These are phyloP conservation scores for Montipora capricornis DNA, from an alignment of 64 coral and sea anemone genomes.

Conservation along the genomic window DNA sequence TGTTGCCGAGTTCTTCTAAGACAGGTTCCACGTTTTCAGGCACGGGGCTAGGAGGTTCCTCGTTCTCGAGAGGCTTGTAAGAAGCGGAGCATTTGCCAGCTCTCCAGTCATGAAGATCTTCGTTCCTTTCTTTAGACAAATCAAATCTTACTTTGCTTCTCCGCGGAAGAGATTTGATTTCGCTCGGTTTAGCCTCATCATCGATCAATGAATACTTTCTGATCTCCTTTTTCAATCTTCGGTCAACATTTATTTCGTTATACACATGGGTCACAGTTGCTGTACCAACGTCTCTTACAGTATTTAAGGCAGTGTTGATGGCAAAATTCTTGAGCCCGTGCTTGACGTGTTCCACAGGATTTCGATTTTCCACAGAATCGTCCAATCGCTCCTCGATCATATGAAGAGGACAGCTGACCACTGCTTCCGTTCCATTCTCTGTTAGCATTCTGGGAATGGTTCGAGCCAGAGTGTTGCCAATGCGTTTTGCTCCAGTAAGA, in stretches of 20 bases:
- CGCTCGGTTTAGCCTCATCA: background rate
- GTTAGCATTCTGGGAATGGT: background rate
- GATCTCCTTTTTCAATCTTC: slow-evolving; percentile 15
- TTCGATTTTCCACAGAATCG: slow-evolving; percentile 65
- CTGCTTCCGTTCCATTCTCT: slow-evolving; percentile 20
- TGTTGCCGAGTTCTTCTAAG: no score
- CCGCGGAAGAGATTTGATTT: background rate
- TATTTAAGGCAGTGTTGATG: background rate
- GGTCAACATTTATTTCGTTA: background rate
- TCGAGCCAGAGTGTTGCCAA: slow-evolving; percentile 3
- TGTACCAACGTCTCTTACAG: background rate
- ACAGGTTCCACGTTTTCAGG: background rate
- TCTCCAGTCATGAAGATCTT: background rate
- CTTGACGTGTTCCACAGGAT: slow-evolving; percentile 7
- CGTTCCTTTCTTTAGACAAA: background rate
- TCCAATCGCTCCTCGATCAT: slow-evolving; percentile 55
- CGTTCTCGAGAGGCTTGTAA: background rate
- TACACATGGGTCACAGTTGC: background rate
- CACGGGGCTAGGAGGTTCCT: background rate
- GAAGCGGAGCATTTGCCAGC: background rate
- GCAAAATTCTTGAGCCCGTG: background rate
- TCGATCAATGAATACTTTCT: background rate
- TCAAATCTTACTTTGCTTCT: background rate
- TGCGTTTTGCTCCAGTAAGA: slow-evolving; percentile 15
- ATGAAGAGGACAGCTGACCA: background rate